Evolutionary conservation across 2,797 vertebrate species (phyloP).

Genomic region (Prunella strophiata): DNA sequence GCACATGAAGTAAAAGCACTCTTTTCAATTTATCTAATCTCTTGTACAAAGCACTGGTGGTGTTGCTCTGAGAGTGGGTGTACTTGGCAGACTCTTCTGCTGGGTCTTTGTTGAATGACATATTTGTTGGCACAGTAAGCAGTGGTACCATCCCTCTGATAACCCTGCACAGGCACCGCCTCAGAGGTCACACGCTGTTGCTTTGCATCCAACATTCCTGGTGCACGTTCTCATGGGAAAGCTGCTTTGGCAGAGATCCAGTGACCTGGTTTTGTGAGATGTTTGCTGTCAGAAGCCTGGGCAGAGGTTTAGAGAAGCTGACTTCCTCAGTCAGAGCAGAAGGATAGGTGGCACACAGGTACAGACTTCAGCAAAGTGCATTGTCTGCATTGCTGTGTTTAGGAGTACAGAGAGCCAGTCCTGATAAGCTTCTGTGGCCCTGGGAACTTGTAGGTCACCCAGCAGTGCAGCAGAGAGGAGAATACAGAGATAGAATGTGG

Average conservation of each 20-base stretch:
- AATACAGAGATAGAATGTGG: not conserved
- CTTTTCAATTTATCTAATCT: not conserved
- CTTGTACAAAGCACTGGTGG: not conserved
- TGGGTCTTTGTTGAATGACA: not conserved
- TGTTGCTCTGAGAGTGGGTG: not conserved
- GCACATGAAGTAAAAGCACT: not conserved
- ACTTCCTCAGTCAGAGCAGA: not conserved
- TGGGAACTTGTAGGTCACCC: not conserved
- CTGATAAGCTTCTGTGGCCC: not conserved
- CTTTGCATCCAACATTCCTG: not conserved
- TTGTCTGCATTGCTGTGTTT: not conserved
- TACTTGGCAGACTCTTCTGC: not conserved
- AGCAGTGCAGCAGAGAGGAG: not conserved
- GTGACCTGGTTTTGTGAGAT: not conserved
- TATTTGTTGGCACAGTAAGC: not conserved
- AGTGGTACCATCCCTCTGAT: not conserved
- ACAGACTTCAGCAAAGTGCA: not conserved
- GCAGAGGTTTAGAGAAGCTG: not conserved
- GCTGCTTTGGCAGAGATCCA: not conserved
- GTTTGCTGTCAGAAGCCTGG: not conserved
- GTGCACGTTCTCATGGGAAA: not conserved
- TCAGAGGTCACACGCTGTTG: not conserved
- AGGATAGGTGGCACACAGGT: not conserved
- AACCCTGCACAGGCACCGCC: not conserved
- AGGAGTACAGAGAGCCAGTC: not conserved